Evolutionary conservation across 2,888 invertebrate genomes (phyloP).

Genomic region (Lithodes maja): DNA sequence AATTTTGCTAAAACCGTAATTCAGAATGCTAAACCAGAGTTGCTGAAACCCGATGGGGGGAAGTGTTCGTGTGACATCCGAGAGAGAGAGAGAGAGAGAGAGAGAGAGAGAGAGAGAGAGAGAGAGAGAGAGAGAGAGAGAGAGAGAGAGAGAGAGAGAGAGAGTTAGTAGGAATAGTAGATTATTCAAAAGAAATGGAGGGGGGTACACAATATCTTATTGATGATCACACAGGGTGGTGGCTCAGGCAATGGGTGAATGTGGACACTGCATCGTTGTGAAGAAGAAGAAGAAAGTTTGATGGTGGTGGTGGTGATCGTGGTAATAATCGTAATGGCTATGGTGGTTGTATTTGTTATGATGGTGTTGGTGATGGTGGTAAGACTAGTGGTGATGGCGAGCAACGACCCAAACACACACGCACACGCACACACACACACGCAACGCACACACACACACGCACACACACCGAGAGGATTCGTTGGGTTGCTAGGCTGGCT

Average conservation of each 20-base stretch:
- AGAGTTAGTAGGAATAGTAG: background rate
- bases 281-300: background rate
- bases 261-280: no score
- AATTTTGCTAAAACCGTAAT: no score
- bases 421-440: background rate
- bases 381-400: conserved; percentile 16
- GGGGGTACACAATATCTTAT: background rate
- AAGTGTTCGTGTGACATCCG: background rate
- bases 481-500: conserved; percentile 40
- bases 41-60: background rate
- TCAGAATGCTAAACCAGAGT: no score
- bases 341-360: no score
- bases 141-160: background rate
- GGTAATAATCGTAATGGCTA: no score
- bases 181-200: background rate
- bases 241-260: background rate
- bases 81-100: background rate
- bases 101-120: background rate
- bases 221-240: background rate
- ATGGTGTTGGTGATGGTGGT: no score
- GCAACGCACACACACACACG: background rate
- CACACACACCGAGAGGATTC: background rate
- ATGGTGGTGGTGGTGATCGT: no score
- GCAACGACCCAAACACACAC: conserved; percentile 34
- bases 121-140: no score